Evolutionary conservation across 2,797 vertebrate genomes (phyloP).

Genomic region (Sebastes umbrosus): DNA sequence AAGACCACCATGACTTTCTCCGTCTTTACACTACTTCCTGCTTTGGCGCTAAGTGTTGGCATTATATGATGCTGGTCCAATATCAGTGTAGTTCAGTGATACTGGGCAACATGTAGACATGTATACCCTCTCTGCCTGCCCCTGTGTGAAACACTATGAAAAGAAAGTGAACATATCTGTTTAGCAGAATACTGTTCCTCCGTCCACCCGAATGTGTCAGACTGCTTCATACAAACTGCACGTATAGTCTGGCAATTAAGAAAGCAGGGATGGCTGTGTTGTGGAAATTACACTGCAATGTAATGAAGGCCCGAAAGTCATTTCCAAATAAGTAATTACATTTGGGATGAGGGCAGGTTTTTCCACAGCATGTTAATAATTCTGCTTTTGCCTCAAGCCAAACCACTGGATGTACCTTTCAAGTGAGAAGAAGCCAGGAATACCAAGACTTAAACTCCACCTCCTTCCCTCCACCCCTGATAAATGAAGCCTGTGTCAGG

Average conservation of each 20-base stretch:
- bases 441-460: background rate
- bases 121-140: background rate
- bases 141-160: background rate
- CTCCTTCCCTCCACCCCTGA: conserved; percentile 5
- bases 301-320: background rate
- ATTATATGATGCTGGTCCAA: background rate
- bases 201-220: background rate
- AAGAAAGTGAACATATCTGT: background rate
- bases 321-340: conserved; percentile 39
- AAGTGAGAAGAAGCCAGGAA: conserved; percentile 12
- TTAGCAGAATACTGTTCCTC: background rate
- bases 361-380: conserved; percentile 21
- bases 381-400: conserved; percentile 1
- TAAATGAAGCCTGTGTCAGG: conserved; percentile 25
- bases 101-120: background rate
- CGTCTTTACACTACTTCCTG: background rate
- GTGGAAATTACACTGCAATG: conserved; percentile 7
- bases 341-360: background rate
- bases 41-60: background rate
- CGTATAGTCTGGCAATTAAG: background rate
- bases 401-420: background rate
- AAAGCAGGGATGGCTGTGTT: background rate
- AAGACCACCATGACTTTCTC: background rate
- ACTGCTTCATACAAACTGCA: background rate
- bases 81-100: background rate